Conservation (phyloP, 1,140 invertebrate genomes). For the Chymomyza costata region DNA sequence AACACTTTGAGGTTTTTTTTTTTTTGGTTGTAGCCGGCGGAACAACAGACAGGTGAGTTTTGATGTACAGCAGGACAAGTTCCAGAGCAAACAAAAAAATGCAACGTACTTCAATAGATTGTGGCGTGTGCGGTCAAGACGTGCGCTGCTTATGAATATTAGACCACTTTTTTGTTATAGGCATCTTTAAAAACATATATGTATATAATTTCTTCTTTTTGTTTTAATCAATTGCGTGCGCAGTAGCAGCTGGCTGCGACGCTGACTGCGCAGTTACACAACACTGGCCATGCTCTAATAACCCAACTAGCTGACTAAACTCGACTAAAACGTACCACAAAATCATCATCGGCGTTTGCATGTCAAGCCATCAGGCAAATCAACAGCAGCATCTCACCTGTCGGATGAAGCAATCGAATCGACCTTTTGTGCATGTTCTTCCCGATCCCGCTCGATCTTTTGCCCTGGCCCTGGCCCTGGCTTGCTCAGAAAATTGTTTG, state of each 20-base stretch:
- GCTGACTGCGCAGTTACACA: not conserved
- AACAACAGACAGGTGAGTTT: conserved; percentile 64
- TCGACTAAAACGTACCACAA: too few species aligned
- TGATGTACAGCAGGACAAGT: conserved; percentile 15
- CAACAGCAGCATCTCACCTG: conserved; percentile 68
- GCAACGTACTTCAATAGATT: conserved; percentile 14
- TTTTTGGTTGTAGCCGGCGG: conserved; percentile 43
- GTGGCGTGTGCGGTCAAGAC: conserved; percentile 1
- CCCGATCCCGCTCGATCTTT: conserved; percentile 4
- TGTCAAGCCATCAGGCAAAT: conserved; percentile 47
- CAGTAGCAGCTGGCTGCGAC: conserved; percentile 11
- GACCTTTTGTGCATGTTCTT: conserved; percentile 36
- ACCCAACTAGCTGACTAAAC: too few species aligned
- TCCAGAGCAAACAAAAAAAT: conserved; percentile 7
- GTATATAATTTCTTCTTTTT: too few species aligned
- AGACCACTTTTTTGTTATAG: too few species aligned
- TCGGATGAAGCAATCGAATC: conserved; percentile 68
- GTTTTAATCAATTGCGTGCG: conserved; percentile 64
- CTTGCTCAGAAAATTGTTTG: conserved; percentile 1
- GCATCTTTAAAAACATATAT: too few species aligned
- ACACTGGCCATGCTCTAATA: conserved; percentile 64
- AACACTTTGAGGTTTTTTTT: conserved; percentile 65
- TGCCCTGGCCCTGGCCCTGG: conserved; percentile 3
- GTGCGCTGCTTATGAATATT: conserved; percentile 62
- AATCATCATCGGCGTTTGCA: conserved; percentile 32